These are phyloP conservation scores for Megalopta genalis DNA, from an alignment of 1,140 invertebrate genomes.

Conservation along the genomic window DNA sequence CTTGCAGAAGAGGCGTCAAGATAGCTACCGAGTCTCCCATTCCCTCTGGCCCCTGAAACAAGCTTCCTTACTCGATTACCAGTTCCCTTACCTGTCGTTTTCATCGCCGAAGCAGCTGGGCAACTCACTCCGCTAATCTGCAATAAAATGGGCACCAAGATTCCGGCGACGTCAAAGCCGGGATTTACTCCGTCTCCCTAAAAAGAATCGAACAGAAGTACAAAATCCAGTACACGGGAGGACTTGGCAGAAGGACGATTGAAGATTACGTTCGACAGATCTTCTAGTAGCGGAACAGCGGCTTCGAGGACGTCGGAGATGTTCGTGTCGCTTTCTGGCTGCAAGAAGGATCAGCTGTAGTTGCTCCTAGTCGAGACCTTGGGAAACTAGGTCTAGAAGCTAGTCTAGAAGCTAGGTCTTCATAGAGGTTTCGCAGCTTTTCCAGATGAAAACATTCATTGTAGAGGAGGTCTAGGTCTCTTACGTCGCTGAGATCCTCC, in stretches of 20 bases:
- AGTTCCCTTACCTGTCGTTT: not conserved
- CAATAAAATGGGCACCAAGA: conserved; percentile 69
- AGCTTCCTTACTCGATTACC: not conserved
- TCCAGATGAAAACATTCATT: no score
- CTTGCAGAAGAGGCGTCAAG: conserved; percentile 68
- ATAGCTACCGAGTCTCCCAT: conserved; percentile 70
- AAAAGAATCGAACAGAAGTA: conserved; percentile 27
- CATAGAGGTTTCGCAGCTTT: no score
- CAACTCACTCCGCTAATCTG: conserved; percentile 68
- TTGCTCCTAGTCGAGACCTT: not conserved
- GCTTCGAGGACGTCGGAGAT: conserved; percentile 68
- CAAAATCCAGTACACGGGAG: not conserved
- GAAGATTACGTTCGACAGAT: conserved; percentile 68
- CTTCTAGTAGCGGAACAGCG: conserved; percentile 72
- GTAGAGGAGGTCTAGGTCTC: conserved; percentile 3
- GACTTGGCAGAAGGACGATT: no score
- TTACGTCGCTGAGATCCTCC: conserved; percentile 77
- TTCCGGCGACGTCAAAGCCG: conserved; percentile 64
- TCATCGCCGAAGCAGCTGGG: not conserved
- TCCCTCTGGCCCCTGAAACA: conserved; percentile 70
- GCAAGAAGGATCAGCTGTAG: conserved; percentile 36
- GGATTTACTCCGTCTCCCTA: conserved; percentile 70
- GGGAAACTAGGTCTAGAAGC: no score
- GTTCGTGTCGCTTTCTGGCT: conserved; percentile 75
- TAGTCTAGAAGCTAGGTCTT: no score